A percentile compares a stretch with the other conserved stretches of the same genome.
These are phyloP conservation scores for Drosophila ochracea DNA, from an alignment of 2,888 invertebrate species.

Conservation along the genomic window DNA sequence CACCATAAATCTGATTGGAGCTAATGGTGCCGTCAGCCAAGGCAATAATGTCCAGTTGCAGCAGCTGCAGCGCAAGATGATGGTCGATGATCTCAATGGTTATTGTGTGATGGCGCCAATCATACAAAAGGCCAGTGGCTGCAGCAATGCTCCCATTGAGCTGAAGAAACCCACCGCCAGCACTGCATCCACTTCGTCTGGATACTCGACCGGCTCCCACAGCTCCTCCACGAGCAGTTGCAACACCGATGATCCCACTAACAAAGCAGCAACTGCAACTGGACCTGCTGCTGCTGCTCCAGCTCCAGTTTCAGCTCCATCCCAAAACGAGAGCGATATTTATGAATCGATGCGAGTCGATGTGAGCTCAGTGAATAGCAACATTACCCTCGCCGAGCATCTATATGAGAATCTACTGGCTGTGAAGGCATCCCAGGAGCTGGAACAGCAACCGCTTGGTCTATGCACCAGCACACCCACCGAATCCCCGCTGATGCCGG, in stretches of 20 bases:
- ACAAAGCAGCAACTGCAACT: constrained; percentile 4
- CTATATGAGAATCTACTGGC: constrained; percentile 83
- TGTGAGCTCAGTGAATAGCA: constrained; percentile 45
- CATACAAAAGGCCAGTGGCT: constrained; percentile 52
- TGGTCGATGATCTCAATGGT: constrained; percentile 83
- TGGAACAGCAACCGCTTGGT: constrained; percentile 61
- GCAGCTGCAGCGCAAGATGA: constrained; percentile 67
- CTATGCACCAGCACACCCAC: constrained; percentile 83
- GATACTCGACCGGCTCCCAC: constrained; percentile 79
- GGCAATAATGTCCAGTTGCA: constrained; percentile 29
- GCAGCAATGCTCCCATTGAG: constrained; percentile 12
- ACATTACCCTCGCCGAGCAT: constrained; percentile 70
- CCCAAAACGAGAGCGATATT: constrained; percentile 71
- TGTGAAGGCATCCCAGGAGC: constrained; percentile 81
- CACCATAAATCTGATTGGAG: constrained; percentile 83
- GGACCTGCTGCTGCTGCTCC: background rate
- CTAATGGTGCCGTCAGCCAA: constrained; percentile 78
- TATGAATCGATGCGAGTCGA: constrained; percentile 81
- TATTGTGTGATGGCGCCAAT: constrained; percentile 85
- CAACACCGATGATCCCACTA: constrained; percentile 59
- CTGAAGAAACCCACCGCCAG: constrained; percentile 47
- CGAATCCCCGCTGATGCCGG: constrained; percentile 75
- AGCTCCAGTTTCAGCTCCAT: background rate
- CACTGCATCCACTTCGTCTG: constrained; percentile 77
- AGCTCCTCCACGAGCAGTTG: constrained; percentile 74